These are phyloP conservation scores for Pedionomus torquatus DNA, from an alignment of 2,113 vertebrate species.

Conservation along the genomic window DNA sequence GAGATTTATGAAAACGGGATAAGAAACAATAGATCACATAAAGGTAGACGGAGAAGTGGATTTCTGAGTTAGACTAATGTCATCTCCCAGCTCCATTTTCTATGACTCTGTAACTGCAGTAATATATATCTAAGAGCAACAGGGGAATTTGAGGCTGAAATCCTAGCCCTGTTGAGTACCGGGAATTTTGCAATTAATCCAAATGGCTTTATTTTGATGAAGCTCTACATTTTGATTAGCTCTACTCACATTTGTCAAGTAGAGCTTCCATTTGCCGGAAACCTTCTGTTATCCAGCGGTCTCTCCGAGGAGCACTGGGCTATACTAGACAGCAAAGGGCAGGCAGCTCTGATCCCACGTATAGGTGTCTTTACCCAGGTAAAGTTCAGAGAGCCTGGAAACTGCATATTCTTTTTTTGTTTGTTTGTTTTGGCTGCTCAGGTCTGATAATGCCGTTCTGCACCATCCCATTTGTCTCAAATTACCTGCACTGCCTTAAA, in stretches of 20 bases:
- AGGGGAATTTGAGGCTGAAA: background rate
- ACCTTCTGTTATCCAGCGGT: rapidly evolving
- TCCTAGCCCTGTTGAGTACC: background rate
- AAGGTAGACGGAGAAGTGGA: background rate
- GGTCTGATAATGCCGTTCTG: background rate
- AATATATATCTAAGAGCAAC: rapidly evolving
- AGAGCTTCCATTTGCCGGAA: background rate
- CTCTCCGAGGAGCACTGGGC: background rate
- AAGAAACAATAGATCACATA: background rate
- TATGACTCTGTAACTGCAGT: background rate
- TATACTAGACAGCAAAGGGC: background rate
- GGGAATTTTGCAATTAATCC: background rate
- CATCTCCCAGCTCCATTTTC: background rate
- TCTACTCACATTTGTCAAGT: background rate
- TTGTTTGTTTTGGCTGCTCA: background rate
- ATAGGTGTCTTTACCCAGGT: background rate
- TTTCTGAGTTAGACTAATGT: background rate
- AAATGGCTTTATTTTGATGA: background rate
- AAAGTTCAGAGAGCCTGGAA: background rate
- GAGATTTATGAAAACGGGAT: background rate
- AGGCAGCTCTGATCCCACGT: rapidly evolving
- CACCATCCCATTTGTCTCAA: background rate
- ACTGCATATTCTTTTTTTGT: background rate
- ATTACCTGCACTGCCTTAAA: background rate
- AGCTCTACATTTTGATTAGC: background rate